Evolutionary conservation across 1,140 invertebrate species (phyloP).

Genomic region (Pogonognathellus flavescens): DNA sequence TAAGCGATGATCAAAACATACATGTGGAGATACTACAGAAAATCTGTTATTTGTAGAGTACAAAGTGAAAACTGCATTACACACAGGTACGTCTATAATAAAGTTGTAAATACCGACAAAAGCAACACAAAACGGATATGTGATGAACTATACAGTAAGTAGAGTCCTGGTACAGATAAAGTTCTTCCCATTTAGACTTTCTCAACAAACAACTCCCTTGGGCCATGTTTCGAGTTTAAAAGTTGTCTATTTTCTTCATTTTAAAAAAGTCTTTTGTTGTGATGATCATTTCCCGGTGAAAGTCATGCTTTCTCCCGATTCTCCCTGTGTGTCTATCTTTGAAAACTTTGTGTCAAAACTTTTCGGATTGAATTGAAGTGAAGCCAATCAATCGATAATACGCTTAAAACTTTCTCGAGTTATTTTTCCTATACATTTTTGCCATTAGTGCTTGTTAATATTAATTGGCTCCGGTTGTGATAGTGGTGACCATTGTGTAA

Average conservation of each 20-base stretch:
- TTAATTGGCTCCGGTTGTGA: too few relatives aligned
- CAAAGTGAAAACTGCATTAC: constrained; percentile 21
- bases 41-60: not conserved
- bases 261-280: constrained; percentile 35
- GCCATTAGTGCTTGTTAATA: too few relatives aligned
- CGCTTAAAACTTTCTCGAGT: not conserved
- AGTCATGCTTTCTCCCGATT: constrained; percentile 15
- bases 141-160: constrained; percentile 9
- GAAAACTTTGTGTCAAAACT: not conserved
- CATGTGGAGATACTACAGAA: not conserved
- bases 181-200: constrained; percentile 23
- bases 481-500: too few relatives aligned
- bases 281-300: constrained; percentile 42
- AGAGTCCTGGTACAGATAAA: not conserved
- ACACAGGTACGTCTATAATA: not conserved
- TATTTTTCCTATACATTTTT: too few relatives aligned
- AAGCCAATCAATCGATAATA: constrained; percentile 1
- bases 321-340: not conserved
- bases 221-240: constrained; percentile 45
- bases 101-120: constrained; percentile 36
- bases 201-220: constrained; percentile 35
- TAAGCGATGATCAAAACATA: not conserved
- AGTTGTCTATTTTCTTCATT: constrained; percentile 47
- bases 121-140: constrained; percentile 17
- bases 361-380: constrained; percentile 1